Base-by-base conservation (phyloP, 2,888 invertebrate genomes). In the Dyspetes luteomarginatus region DNA sequence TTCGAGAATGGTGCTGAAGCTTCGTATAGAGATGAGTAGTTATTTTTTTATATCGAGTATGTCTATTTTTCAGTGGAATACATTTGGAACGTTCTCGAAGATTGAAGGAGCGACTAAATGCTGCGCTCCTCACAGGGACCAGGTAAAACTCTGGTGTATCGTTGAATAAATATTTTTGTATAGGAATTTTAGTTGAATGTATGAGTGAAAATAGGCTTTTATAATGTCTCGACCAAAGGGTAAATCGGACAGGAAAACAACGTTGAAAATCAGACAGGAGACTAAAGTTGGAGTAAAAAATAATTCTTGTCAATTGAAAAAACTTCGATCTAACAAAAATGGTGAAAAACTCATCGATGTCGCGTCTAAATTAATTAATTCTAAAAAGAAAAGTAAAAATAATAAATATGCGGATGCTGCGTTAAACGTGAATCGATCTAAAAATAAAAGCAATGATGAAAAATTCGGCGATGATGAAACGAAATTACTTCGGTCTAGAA, bases 21-120 rank as follows among this genome's bases (percentile, higher is more conserved):
- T 36, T 9, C 12, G 36, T 12, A 36, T 36, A 2, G 12, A 0
- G 7, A 36, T 9, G 36, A 12, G 3, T 17, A 41, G 22, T 52
- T 36, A 26, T 52, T 1, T 50, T 62, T 36, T n/a, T 50, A 17
- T 17, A 74, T 7, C 3, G 17, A 36, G 58, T 28, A 12, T 48
- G 17, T 58, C 45, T 73, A 4, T 48, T 65, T 74, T 74, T 67
- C 74, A 74, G 74, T 26, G 7, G 9, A 9, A 24, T 15, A 36
- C 65, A 41, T 24, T 67, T 45, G 7, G 65, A n/a, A 2, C 5
- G 5, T 48, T 7, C 7, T 12, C 36, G 65, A 24, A 22, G 45
- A 48, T 58, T 22, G 48, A 62, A 48, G 45, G 17, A 30, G 22
- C 50, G 36, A 36, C 65, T 0, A 9, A 19, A n/a, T 17, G 9